These are phyloP conservation scores for Sebastes aleutianus DNA, from an alignment of 2,797 vertebrate genomes.

Conservation along the genomic window DNA sequence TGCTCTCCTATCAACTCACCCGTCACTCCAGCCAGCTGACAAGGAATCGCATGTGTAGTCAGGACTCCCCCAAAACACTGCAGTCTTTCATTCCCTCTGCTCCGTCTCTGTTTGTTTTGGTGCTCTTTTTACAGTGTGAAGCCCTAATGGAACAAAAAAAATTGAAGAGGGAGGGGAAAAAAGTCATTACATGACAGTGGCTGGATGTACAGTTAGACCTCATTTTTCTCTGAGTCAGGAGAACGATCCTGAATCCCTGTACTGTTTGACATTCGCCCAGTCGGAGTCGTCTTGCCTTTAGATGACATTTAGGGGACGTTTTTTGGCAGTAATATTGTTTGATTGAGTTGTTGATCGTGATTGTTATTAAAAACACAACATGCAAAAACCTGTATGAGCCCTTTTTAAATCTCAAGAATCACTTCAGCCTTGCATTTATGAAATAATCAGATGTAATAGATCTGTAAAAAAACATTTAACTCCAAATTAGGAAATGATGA, in stretches of 20 bases:
- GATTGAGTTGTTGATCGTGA: constrained; percentile 53
- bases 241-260: constrained; percentile 58
- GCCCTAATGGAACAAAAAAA: constrained; percentile 61
- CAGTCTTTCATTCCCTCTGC: constrained; percentile 67
- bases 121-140: constrained; percentile 65
- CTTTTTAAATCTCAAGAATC: constrained; percentile 31
- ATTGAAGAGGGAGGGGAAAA: constrained; percentile 32
- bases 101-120: constrained; percentile 70
- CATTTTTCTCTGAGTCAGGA: constrained; percentile 50
- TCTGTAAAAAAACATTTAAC: constrained; percentile 53
- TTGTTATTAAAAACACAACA: constrained; percentile 70
- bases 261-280: constrained; percentile 49
- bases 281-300: constrained; percentile 39
- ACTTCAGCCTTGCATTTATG: background rate
- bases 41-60: constrained; percentile 41
- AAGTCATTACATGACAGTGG: constrained; percentile 61
- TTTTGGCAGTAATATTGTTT: constrained; percentile 58
- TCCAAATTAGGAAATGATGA: constrained; percentile 55
- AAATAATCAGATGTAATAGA: constrained; percentile 40
- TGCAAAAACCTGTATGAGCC: constrained; percentile 44
- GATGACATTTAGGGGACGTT: constrained; percentile 26
- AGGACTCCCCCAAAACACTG: constrained; percentile 54
- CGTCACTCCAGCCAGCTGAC: constrained; percentile 46
- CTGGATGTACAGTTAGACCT: constrained; percentile 63
- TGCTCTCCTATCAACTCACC: constrained; percentile 36